Base-by-base conservation (phyloP, 2,888 invertebrate species). In the Brenthis daphne region DNA sequence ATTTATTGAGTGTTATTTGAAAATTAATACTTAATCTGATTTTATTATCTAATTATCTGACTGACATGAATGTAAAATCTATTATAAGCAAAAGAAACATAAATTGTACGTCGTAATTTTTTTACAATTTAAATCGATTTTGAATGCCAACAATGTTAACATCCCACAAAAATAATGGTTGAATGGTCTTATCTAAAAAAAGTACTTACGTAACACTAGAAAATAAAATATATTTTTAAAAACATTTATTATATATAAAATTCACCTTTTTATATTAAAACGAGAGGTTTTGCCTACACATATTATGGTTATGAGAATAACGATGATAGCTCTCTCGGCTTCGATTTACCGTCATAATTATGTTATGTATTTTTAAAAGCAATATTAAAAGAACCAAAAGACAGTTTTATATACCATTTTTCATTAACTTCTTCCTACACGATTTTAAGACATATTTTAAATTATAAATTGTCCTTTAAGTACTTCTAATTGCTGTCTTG, bases 121-220 rank as follows among this genome's bases (percentile, higher is more conserved):
- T 56, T 71, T 65, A 58, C 33, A 66, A 55, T 72, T 74, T 72
- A 67, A 74, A 72, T 71, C 60, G 73, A 69, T 63, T 68, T 67
- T 68, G 70, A 71, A 75, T 73, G 74, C 74, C 76, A 76, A 77
- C 75, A 73, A 71, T 72, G 71, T 71, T 69, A 67, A 65, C 16
- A 66, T 67, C 57, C 54, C 24, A 57, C 68, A 65, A 58, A 67
- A 71, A 67, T 70, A 71, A 68, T 68, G 65, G 60, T 65, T 68
- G 57, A 61, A 64, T 57, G 54, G 50, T 68, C 55, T 65, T 54
- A 65, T 65, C 53, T 54, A 68, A 64, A 63, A 70, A 73, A 68
- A 58, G 53, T 57, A 67, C 48, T 74, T 73, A 72, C 65, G 64
- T 73, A 75, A 75, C 37, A 63, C 51, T 43, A 58, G 20, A 55